phyloP scores from a whole-genome alignment of 2,113 vertebrate species.

The Myotis brandtii region DNA sequence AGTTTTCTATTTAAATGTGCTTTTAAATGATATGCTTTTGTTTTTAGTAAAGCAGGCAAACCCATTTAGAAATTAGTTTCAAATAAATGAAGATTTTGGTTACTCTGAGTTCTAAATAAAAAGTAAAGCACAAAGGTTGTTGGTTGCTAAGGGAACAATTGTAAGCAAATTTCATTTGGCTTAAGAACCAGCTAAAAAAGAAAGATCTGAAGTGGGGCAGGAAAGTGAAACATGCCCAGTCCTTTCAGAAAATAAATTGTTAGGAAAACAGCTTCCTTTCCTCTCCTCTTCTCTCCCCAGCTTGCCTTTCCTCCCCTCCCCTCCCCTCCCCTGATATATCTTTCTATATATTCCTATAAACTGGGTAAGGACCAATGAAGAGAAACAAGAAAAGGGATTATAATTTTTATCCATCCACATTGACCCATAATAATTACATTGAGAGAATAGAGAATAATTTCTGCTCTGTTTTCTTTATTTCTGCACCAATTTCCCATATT shows the following conservation, averaged over 20 bases:
- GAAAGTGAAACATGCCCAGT: neutral
- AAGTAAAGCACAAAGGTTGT: conserved; percentile 47
- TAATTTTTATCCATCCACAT: neutral
- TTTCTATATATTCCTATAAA: conserved; percentile 8
- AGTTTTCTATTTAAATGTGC: neutral
- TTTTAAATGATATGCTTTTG: conserved; percentile 2
- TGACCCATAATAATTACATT: neutral
- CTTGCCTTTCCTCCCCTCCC: too few species aligned
- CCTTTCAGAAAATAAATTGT: neutral
- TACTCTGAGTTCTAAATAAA: conserved; percentile 42
- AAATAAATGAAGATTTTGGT: conserved; percentile 48
- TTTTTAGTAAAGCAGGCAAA: conserved; percentile 38
- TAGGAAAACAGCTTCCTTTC: neutral
- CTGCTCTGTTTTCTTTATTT: conserved; percentile 9
- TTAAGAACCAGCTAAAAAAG: conserved; percentile 20
- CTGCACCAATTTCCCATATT: neutral
- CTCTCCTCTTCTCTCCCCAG: neutral
- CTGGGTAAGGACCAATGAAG: neutral
- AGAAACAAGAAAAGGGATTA: neutral
- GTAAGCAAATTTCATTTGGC: conserved; percentile 55
- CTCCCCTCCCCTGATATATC: neutral
- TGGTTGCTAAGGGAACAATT: conserved; percentile 65
- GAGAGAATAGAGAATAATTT: neutral
- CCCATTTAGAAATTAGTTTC: conserved; percentile 40
- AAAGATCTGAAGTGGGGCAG: neutral